Base-by-base conservation (phyloP, 2,888 invertebrate genomes). In the Actias luna region DNA sequence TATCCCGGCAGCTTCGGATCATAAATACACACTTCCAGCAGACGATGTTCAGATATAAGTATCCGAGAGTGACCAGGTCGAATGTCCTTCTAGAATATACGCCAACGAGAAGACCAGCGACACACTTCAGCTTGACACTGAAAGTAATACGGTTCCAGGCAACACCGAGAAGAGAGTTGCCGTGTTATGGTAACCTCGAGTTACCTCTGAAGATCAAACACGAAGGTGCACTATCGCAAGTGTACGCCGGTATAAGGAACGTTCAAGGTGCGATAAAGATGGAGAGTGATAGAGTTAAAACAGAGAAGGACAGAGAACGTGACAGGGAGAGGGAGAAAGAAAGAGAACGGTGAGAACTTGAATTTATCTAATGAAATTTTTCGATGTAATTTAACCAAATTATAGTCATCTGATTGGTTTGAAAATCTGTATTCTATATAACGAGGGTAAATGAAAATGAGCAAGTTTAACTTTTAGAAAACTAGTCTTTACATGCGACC, bases 141-240 rank as follows among this genome's bases (percentile, higher is more conserved):
- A 87, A 81, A 63, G 92, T 92, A 8, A 82, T 93, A 14, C 82
- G 85, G 62, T 93, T 93, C 70, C 89, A 89, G 63, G 78, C 88
- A 0, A 84, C 85, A 2, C 88, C 89, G 0, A 81, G 88, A 62
- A 84, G 92, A 62, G 80, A 89, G 66, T 69, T 93, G 25, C 93
- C 93, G 0, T 93, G 93, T 63, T 93, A 93, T 67, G 93, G 93
- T 0, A 93, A 93, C 62, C 68, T 93, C 66, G 93, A 92, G 72
- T 70, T 93, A 64, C 92, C 92, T 0, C 74, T 91, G 25, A 92
- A 92, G 71, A 80, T 89, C 0, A 92, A 92, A 59, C 89, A 91
- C 46, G 92, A 92, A 60, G 77, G 74, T 46, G 69, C 75, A 0
- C 69, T 77, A 0, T 74, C 84, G 0, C 87, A 87, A 64, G 76